phyloP scores from a whole-genome alignment of 2,113 vertebrate genomes.

The Butorides virescens region DNA sequence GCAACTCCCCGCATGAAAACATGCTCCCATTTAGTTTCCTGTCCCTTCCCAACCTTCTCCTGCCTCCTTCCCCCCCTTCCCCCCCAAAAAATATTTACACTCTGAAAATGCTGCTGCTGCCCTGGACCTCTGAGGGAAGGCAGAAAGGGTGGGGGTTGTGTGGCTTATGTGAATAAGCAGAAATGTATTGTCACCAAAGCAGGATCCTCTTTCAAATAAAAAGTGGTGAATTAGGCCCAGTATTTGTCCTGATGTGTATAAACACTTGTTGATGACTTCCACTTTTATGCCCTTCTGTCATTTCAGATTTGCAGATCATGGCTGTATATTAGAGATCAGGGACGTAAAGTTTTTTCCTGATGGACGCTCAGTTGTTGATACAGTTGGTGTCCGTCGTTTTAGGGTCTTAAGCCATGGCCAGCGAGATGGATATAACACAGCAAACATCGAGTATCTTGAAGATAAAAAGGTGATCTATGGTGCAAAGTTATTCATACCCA shows the following conservation, averaged over 20 bases:
- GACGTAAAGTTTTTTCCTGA: slow-evolving; percentile 92
- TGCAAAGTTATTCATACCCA: slow-evolving; percentile 61
- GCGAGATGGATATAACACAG: slow-evolving; percentile 92
- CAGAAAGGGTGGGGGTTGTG: slow-evolving; percentile 53
- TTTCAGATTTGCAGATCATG: slow-evolving; percentile 86
- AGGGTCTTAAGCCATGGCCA: slow-evolving; percentile 87
- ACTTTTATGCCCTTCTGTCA: slow-evolving; percentile 59
- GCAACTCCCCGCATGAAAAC: not conserved
- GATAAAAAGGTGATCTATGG: slow-evolving; percentile 84
- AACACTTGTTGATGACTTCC: slow-evolving; percentile 47
- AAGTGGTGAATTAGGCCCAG: slow-evolving; percentile 51
- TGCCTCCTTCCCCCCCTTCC: too few relatives aligned
- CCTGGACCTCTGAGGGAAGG: not conserved
- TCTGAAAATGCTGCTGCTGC: not conserved
- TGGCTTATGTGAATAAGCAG: not conserved
- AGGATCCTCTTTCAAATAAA: slow-evolving; percentile 14
- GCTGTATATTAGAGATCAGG: slow-evolving; percentile 92
- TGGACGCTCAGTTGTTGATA: slow-evolving; percentile 89
- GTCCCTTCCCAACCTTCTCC: not conserved
- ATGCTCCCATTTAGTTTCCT: not conserved
- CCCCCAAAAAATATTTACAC: not conserved
- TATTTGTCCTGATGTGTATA: slow-evolving; percentile 59
- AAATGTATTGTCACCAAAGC: slow-evolving; percentile 36
- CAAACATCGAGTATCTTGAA: slow-evolving; percentile 92
- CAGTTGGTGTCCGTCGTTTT: slow-evolving; percentile 86